Evolutionary conservation across 2,888 invertebrate genomes (phyloP).

Genomic region (Drosophila kokeensis): DNA sequence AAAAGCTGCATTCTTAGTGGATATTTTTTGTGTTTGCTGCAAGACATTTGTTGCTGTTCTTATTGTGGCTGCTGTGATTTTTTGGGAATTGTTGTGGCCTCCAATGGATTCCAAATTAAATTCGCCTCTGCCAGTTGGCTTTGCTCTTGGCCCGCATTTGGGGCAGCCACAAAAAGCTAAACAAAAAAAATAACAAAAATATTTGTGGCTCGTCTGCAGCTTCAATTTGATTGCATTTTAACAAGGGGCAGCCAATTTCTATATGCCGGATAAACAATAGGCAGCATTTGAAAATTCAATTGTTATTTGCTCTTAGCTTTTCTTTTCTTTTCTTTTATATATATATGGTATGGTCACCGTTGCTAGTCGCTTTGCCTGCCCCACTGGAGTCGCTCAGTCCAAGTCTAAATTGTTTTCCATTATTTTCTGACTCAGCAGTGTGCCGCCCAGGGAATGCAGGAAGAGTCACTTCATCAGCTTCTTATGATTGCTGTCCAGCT

Average conservation of each 20-base stretch:
- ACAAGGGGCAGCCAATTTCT: conserved; percentile 76
- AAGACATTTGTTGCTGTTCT: conserved; percentile 33
- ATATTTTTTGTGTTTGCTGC: conserved; percentile 17
- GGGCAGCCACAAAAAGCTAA: conserved; percentile 26
- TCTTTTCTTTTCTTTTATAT: conserved; percentile 54
- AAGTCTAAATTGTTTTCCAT: conserved; percentile 73
- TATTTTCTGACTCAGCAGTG: conserved; percentile 70
- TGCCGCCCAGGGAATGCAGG: conserved; percentile 28
- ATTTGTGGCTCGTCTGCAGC: conserved; percentile 38
- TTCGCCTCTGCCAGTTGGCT: conserved; percentile 46
- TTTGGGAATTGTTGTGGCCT: conserved; percentile 56
- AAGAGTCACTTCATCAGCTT: conserved; percentile 65
- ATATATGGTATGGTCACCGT: conserved; percentile 10
- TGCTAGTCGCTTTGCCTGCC: conserved; percentile 23
- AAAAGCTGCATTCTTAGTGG: conserved; percentile 32
- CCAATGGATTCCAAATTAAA: conserved; percentile 70
- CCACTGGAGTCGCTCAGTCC: conserved; percentile 11
- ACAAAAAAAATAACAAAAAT: conserved; percentile 41
- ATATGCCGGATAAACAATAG: conserved; percentile 71
- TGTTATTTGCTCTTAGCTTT: conserved; percentile 70
- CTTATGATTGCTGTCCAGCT: conserved; percentile 72
- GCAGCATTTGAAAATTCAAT: conserved; percentile 78
- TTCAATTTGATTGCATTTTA: conserved; percentile 78
- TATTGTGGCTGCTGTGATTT: conserved; percentile 46
- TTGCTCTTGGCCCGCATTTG: conserved; percentile 48